phyloP scores from a whole-genome alignment of 2,888 invertebrate species.

The Rutpela maculata region DNA sequence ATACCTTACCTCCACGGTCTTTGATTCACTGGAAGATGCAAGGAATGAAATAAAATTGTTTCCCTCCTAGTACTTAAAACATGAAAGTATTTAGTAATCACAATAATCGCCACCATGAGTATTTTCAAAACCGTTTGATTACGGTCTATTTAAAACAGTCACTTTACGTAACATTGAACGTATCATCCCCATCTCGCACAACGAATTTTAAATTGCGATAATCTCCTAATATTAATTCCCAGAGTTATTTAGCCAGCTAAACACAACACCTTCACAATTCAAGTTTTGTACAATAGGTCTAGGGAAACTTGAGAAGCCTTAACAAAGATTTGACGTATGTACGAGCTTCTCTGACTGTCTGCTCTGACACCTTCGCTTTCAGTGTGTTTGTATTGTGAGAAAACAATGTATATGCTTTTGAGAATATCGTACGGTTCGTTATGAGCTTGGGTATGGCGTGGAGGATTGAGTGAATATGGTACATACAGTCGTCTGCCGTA shows the following conservation, averaged over 20 bases:
- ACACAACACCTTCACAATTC: constrained; percentile 39
- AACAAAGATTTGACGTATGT: constrained; percentile 45
- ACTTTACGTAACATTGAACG: background rate
- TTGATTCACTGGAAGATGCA: too few species aligned
- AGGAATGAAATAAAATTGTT: too few species aligned
- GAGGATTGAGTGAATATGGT: constrained; percentile 7
- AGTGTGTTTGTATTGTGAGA: constrained; percentile 34
- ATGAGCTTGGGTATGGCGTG: constrained; percentile 1
- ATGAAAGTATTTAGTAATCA: background rate
- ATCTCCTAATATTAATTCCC: constrained; percentile 24
- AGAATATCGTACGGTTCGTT: constrained; percentile 25
- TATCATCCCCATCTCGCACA: constrained; percentile 10
- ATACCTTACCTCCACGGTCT: too few species aligned
- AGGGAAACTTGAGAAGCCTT: constrained; percentile 37
- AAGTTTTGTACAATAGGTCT: constrained; percentile 26
- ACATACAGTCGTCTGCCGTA: background rate
- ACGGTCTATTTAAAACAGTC: background rate
- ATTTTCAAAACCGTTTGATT: background rate
- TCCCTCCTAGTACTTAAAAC: too few species aligned
- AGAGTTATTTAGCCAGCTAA: constrained; percentile 36
- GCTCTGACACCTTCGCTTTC: constrained; percentile 45
- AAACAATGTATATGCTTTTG: constrained; percentile 41
- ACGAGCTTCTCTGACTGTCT: constrained; percentile 39
- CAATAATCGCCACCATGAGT: too few species aligned
- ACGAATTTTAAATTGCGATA: constrained; percentile 31